Evolutionary conservation across 2,113 vertebrate genomes (phyloP), one percentile per base, ranked within the genome.

Genomic region (Hepsetus odoe): DNA sequence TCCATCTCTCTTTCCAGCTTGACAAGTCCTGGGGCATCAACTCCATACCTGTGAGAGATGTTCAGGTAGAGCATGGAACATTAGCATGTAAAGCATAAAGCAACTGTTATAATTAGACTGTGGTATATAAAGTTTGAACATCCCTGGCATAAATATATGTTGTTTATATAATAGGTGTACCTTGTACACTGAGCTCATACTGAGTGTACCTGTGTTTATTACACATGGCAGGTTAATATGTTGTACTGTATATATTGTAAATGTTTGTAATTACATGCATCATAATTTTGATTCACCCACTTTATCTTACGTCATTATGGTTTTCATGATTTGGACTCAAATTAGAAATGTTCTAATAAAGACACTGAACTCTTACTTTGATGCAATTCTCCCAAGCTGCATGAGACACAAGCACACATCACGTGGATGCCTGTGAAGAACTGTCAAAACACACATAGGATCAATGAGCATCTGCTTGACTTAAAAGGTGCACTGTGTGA

Each of bases 391-490:
- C 74, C 96, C 96, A 84, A 99, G 93, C 80, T 97, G 97, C 89
- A 99, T 91, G 90, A 99, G 91, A 87, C 98, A 99, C 84, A 99
- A 94, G 79, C 97, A 99, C 55, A 99, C 97, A 89, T 98, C 95
- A 85, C 96, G 89, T 67, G 97, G 98, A 70, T 98, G 96, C 85
- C 96, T 98, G 82, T 98, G 96, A 46, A 99, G 96, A 76, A 99
- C 98, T 99, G 87, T 12, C 74, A 18, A 40, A 71, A 79, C 14
- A 85, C 51, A 80, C 33, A 58, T 2, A 78, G 13, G 32, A 64
- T 62, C 69, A 35, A 10, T 49, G 11, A 58, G 26, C 62, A 38
- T 64, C 16, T 62, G 8, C 68, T 22, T 64, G 28, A 77, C 33
- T n/a, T 59, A 56, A 14, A 32, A 16, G n/a, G 13, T 46, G 44